Base-by-base conservation (phyloP, 2,113 vertebrate genomes). In the Rhizomys pruinosus region DNA sequence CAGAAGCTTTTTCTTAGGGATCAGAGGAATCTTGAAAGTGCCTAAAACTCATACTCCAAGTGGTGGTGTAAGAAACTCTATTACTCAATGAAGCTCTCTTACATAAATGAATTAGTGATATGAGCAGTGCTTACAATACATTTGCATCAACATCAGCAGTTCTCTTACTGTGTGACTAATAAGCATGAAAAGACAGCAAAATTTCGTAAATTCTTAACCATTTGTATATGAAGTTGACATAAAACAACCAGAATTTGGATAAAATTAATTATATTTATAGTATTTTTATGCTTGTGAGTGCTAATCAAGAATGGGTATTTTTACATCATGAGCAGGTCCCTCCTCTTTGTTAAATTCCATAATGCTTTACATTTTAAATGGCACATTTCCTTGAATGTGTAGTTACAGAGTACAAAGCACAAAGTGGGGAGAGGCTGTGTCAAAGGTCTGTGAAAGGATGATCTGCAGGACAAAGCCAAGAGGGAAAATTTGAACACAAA, bases 231-330 rank as follows among this genome's bases (percentile, higher is more conserved):
- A 5, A 17, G 52, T 90, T 44, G 52, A 3, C n/a, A 86, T 19
- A 86, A 89, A 93, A 89, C 61, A 42, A 78, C 61, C 89, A 80
- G 16, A 86, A 86, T 81, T 82, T 79, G 3, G 87, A 52, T 84
- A 80, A 89, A 37, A n/a, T n/a, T n/a, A 94, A 57, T 84, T 19
- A 68, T 77, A 57, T 44, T 92, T 61, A 64, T 16, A 94, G 47
- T 29, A 61, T 78, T 37, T 39, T 82, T 91, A 72, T 52, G 12
- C 77, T 73, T 68, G 37, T 68, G 3, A 77, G 15, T 47, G 52
- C 63, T 55, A 66, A 59, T 72, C 32, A 57, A 59, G 19, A 59
- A 34, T 64, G 6, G 2, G 4, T 17, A n/a, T 52, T 57, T 93
- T 91, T 73, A n/a, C 79, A 61, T 44, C 5, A 7, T n/a, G 64